Evolutionary conservation across 2,113 vertebrate genomes (phyloP).

Genomic region (Mola mola): DNA sequence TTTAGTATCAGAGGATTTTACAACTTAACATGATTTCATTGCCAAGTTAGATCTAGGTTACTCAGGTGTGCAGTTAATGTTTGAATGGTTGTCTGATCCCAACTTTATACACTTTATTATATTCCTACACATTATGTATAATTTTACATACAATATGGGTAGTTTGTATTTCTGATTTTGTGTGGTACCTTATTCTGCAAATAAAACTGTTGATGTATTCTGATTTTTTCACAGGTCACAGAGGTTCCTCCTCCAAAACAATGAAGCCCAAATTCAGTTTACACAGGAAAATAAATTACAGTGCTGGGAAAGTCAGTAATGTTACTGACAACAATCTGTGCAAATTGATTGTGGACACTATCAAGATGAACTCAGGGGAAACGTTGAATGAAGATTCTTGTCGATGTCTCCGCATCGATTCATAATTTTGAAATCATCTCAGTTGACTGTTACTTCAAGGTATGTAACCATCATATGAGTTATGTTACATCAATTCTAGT

Average conservation of each 20-base stretch:
- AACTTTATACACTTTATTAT: no score
- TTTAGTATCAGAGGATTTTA: no score
- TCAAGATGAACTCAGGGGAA: not conserved
- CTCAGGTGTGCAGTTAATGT: no score
- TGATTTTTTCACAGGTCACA: not conserved
- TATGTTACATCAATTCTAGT: not conserved
- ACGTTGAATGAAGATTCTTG: not conserved
- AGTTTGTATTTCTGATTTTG: no score
- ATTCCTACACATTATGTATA: no score
- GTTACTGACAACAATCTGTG: not conserved
- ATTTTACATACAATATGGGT: no score
- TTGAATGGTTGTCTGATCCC: no score
- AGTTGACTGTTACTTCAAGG: not conserved
- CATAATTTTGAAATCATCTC: not conserved
- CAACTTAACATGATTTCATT: no score
- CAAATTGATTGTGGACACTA: not conserved
- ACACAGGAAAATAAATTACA: not conserved
- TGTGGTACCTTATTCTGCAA: no score
- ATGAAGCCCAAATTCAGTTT: not conserved
- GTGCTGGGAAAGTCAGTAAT: not conserved
- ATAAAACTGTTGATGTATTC: not conserved
- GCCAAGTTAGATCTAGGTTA: no score
- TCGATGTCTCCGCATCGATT: not conserved
- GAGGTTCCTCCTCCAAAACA: not conserved
- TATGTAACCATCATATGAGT: not conserved